phyloP scores from a whole-genome alignment of 1,140 invertebrate species.

The Eurosta solidaginis region DNA sequence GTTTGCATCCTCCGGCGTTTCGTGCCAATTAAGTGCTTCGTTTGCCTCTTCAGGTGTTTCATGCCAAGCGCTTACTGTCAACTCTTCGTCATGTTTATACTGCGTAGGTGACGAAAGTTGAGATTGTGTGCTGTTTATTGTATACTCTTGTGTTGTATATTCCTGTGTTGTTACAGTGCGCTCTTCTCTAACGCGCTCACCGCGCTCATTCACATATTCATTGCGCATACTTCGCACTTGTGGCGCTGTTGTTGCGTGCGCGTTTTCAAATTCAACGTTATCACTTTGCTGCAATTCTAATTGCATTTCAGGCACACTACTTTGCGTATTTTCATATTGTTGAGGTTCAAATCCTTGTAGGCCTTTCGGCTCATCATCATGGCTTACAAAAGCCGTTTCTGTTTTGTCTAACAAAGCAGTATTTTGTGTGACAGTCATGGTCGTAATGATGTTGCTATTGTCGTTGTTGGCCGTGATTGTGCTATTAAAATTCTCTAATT shows the following conservation, averaged over 20 bases:
- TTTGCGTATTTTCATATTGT: not conserved
- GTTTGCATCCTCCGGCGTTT: not conserved
- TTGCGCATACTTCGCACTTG: slow-evolving; percentile 4
- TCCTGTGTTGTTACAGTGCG: slow-evolving; percentile 29
- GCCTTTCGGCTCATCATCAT: not conserved
- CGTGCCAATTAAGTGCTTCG: not conserved
- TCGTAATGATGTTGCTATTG: slow-evolving; percentile 40
- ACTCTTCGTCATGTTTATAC: not conserved
- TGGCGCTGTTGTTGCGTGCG: not conserved
- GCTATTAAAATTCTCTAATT: slow-evolving; percentile 30
- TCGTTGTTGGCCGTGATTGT: slow-evolving; percentile 36
- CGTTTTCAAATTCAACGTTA: not conserved
- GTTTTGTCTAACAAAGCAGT: not conserved
- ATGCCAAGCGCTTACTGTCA: not conserved
- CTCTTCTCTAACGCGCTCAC: not conserved
- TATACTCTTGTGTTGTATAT: not conserved
- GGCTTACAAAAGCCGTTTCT: not conserved
- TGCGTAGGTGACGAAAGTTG: too few relatives aligned
- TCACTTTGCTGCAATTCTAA: not conserved
- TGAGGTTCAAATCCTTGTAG: slow-evolving; percentile 33
- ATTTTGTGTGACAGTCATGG: slow-evolving; percentile 28
- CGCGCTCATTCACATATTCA: slow-evolving; percentile 29
- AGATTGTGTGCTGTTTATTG: slow-evolving; percentile 29
- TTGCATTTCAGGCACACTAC: not conserved
- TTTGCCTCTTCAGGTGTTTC: not conserved